A percentile compares a stretch with the other conserved stretches of the same genome.
These are phyloP conservation scores for Ophion obscuratus DNA, from an alignment of 2,888 invertebrate species.

Conservation along the genomic window DNA sequence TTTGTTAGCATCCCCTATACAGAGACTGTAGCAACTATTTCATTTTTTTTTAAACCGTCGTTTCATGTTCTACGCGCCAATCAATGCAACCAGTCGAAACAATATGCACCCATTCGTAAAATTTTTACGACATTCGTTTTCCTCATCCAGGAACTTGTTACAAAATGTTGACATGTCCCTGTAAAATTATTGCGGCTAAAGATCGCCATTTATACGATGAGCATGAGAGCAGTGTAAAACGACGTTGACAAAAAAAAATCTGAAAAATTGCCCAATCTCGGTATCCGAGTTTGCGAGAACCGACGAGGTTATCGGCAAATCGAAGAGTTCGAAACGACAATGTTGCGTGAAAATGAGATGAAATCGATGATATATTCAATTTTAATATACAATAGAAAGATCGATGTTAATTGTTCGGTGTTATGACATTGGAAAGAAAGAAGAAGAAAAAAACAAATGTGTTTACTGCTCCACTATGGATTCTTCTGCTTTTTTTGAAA, in stretches of 20 bases:
- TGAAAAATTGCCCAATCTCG: not conserved
- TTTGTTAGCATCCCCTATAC: no score
- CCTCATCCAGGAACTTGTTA: no score
- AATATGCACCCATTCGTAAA: not conserved
- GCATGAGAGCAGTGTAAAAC: no score
- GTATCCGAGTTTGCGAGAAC: not conserved
- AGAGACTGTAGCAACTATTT: not conserved
- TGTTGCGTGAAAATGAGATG: conserved; percentile 12
- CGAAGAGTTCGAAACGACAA: not conserved
- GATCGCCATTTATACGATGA: no score
- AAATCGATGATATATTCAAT: conserved; percentile 49
- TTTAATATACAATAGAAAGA: conserved; percentile 70
- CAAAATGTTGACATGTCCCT: no score
- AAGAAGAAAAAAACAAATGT: conserved; percentile 64
- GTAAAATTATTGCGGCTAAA: no score
- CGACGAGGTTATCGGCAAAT: not conserved
- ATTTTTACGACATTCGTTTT: not conserved
- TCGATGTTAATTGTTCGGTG: conserved; percentile 79
- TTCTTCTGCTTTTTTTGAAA: conserved; percentile 47
- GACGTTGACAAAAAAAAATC: not conserved
- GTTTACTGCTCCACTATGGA: conserved; percentile 70
- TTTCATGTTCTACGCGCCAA: not conserved
- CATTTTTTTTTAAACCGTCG: not conserved
- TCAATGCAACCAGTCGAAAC: not conserved
- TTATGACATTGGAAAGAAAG: conserved; percentile 69